Base-by-base conservation (phyloP, 2,797 vertebrate species). In the Caiman crocodilus region DNA sequence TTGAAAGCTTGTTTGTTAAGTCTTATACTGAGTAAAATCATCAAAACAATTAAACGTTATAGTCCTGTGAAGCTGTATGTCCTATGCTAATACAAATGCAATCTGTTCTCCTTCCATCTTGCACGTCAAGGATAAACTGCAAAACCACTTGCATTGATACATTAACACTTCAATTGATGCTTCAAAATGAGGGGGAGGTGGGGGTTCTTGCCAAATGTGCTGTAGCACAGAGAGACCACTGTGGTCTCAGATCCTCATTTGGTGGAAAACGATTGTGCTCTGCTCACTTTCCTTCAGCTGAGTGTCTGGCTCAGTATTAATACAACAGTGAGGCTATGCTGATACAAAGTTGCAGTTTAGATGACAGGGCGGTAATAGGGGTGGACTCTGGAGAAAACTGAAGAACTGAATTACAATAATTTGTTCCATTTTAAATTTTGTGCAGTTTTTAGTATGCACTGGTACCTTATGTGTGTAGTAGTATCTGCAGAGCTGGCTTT, bases 41-140 rank as follows among this genome's bases (percentile, higher is more conserved):
- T 80, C 0, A 65, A 75, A 3, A 1, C 8, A 50, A 2, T n/a
- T 50, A 55, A 10, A 1, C 2, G 0, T 0, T 1, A 11, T 4
- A 3, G 59, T 2, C 55, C 50, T 18, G 65, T 7, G 71, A 55
- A 28, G 78, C 8, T 16, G 25, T 7, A 5, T 3, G 5, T 55
- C 26, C 14, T 1, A 35, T 11, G 1, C n/a, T 1, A 7, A 20
- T 21, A 5, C 0, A 2, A 75, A 82, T 64, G 1, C 0, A 0
- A 0, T 60, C 60, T 7, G 3, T 50, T 63, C 28, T 63, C 20
- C 57, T 59, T 67, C 55, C 20, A 17, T 12, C 4, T 58, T 26
- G 0, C 5, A 32, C 21, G 76, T 15, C 69, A 30, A 18, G 79
- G 12, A 30, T 12, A 20, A 55, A 30, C 12, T 10, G 17, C 21